Percentiles rank a stretch among this genome's conserved stretches.
Conservation (phyloP, 2,797 vertebrate species). For the Sebastes dallii region DNA sequence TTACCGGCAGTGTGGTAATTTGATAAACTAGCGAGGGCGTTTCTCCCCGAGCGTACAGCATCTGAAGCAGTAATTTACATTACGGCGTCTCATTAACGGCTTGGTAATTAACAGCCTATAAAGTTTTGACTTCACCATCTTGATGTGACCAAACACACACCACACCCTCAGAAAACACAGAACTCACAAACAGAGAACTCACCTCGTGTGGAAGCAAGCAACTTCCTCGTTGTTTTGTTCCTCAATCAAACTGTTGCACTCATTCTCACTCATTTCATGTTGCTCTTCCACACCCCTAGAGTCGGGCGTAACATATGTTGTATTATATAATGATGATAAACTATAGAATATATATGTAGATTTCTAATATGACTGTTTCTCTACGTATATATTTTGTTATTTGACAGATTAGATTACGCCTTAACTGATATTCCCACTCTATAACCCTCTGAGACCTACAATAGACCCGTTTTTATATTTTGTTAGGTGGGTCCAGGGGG, state of each 20-base stretch:
- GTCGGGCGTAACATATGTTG: too few relatives aligned
- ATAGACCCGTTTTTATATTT: too few relatives aligned
- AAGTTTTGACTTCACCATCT: neutral
- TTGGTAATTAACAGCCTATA: constrained; percentile 11
- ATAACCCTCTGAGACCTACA: too few relatives aligned
- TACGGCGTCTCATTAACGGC: constrained; percentile 3
- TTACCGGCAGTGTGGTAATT: constrained; percentile 10
- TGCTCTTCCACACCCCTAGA: too few relatives aligned
- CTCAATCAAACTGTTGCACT: neutral
- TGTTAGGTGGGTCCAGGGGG: too few relatives aligned
- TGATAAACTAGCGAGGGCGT: neutral
- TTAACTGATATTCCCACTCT: too few relatives aligned
- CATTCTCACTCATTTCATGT: neutral
- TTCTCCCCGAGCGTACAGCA: neutral
- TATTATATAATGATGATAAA: too few relatives aligned
- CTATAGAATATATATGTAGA: too few relatives aligned
- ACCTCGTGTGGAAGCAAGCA: neutral
- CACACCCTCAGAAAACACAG: neutral
- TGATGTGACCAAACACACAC: neutral
- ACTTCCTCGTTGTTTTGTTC: neutral
- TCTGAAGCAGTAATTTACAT: constrained; percentile 7
- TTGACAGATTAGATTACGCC: too few relatives aligned
- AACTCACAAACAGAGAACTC: neutral
- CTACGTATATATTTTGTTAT: too few relatives aligned
- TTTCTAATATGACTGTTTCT: too few relatives aligned